Percentiles rank a stretch among this genome's conserved stretches.
phyloP scores from a whole-genome alignment of 2,797 vertebrate genomes.

The Brachyalestes nurse region DNA sequence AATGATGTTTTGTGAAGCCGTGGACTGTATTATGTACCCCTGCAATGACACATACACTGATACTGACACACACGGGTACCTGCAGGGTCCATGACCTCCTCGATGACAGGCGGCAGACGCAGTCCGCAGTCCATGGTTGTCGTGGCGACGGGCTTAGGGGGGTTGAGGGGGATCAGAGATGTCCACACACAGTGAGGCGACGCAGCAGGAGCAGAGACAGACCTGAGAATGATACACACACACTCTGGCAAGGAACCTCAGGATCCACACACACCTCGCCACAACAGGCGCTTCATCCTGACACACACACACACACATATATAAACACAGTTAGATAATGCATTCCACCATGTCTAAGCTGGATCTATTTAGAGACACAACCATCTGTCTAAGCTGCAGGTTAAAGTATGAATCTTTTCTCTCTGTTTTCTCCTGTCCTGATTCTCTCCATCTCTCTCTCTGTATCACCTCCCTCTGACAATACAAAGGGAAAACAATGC shows the following conservation, averaged over 20 bases:
- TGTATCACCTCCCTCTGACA: constrained; percentile 4
- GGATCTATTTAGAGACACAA: constrained; percentile 10
- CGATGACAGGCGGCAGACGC: constrained; percentile 79
- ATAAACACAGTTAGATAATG: constrained; percentile 22
- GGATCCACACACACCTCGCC: constrained; percentile 49
- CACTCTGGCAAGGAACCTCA: constrained; percentile 45
- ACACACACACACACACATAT: constrained; percentile 32
- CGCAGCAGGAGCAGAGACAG: constrained; percentile 48
- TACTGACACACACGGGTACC: constrained; percentile 67
- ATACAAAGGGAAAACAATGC: constrained; percentile 35
- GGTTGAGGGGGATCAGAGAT: constrained; percentile 2
- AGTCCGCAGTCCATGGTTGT: constrained; percentile 76
- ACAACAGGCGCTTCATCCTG: constrained; percentile 50
- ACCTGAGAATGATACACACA: constrained; percentile 32
- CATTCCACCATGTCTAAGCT: not conserved
- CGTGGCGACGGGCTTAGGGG: constrained; percentile 36
- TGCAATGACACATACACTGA: constrained; percentile 20
- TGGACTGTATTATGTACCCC: not conserved
- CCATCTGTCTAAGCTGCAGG: constrained; percentile 14
- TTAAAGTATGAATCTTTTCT: constrained; percentile 18
- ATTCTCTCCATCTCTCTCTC: constrained; percentile 14
- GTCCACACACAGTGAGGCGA: constrained; percentile 42
- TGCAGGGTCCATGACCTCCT: constrained; percentile 76
- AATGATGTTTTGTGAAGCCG: not conserved
- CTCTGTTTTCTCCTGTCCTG: not conserved